phyloP scores from a whole-genome alignment of 2,888 invertebrate genomes.

The Pollenia labialis region DNA sequence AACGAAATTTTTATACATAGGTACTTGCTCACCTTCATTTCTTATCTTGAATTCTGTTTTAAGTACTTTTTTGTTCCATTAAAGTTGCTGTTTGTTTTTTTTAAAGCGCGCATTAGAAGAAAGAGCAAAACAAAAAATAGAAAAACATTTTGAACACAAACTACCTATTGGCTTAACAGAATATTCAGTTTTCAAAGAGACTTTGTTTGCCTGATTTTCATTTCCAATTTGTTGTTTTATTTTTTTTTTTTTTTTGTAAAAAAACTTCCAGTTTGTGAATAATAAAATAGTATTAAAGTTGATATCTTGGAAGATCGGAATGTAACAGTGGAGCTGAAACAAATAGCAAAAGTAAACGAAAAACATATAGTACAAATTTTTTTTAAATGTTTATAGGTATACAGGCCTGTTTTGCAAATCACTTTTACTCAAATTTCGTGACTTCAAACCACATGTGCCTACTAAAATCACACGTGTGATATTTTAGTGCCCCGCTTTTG shows the following conservation, averaged over 20 bases:
- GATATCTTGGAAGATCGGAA: slow-evolving; percentile 68
- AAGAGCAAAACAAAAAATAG: slow-evolving; percentile 50
- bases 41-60: slow-evolving; percentile 54
- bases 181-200: slow-evolving; percentile 11
- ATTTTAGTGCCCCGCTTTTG: too few relatives aligned
- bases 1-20: not conserved
- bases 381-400: too few relatives aligned
- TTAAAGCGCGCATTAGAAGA: slow-evolving; percentile 70
- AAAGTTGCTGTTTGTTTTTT: slow-evolving; percentile 29
- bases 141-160: not conserved
- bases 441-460: too few relatives aligned
- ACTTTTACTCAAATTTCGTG: too few relatives aligned
- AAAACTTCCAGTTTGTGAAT: slow-evolving; percentile 51
- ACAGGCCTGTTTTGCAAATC: too few relatives aligned
- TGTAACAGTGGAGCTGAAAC: slow-evolving; percentile 46
- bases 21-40: slow-evolving; percentile 72
- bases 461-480: too few relatives aligned
- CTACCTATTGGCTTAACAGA: slow-evolving; percentile 43
- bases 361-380: not conserved
- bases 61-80: slow-evolving; percentile 6
- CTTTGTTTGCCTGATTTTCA: slow-evolving; percentile 44
- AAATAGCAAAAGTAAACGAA: slow-evolving; percentile 7
- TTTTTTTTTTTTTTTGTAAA: slow-evolving; percentile 8
- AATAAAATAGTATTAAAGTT: slow-evolving; percentile 55
- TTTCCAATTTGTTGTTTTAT: slow-evolving; percentile 36